Evolutionary conservation across 2,888 invertebrate species (phyloP).

Genomic region (Drosophila infuscata): DNA sequence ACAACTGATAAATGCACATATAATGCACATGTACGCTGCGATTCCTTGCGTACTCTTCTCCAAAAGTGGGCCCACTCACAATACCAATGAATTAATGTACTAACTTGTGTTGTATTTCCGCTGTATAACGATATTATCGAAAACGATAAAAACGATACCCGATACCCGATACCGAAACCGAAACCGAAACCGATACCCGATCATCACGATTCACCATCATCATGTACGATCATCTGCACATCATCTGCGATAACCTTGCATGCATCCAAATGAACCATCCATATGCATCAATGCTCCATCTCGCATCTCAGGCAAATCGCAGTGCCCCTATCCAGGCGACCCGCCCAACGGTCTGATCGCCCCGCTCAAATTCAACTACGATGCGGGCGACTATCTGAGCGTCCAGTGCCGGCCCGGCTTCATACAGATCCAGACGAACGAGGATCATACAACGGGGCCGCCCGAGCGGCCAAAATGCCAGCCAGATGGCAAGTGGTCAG

Average conservation of each 20-base stretch:
- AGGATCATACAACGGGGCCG: constrained; percentile 85
- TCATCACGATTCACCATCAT: constrained; percentile 51
- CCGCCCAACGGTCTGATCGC: constrained; percentile 90
- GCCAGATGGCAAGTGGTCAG: constrained; percentile 89
- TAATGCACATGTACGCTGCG: constrained; percentile 61
- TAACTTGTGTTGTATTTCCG: constrained; percentile 77
- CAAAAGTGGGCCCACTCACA: constrained; percentile 68
- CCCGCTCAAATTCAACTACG: constrained; percentile 90
- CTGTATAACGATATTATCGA: constrained; percentile 55
- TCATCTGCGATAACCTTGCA: constrained; percentile 42
- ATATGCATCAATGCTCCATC: constrained; percentile 44
- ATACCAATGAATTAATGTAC: constrained; percentile 66
- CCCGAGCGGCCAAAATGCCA: constrained; percentile 88
- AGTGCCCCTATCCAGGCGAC: constrained; percentile 90
- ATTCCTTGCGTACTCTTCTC: constrained; percentile 57
- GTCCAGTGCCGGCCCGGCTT: constrained; percentile 90
- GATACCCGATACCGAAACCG: constrained; percentile 32
- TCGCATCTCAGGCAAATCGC: constrained; percentile 87
- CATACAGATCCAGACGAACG: constrained; percentile 86
- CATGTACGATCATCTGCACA: constrained; percentile 38
- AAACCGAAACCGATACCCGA: constrained; percentile 34
- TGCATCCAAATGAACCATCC: constrained; percentile 49
- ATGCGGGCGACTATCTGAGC: constrained; percentile 90
- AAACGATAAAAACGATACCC: constrained; percentile 30
- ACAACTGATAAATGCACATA: constrained; percentile 57